Conservation (phyloP, 2,888 invertebrate genomes). For the Chirona hameri region DNA sequence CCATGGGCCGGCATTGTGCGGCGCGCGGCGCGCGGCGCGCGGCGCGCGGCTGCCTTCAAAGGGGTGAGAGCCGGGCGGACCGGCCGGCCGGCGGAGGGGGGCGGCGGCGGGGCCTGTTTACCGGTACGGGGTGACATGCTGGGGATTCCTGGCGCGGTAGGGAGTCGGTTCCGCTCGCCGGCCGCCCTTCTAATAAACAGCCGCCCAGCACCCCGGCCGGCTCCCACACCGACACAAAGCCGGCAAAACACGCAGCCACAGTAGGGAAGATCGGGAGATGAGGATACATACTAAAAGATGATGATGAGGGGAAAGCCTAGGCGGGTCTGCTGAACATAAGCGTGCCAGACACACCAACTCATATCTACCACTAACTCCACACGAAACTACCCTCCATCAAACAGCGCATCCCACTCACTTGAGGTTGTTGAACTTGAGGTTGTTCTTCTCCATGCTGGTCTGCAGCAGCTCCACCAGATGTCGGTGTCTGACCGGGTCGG, state of each 20-base stretch:
- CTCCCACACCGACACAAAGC: slow-evolving; percentile 29
- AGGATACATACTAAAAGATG: too few species aligned
- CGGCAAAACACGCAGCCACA: too few species aligned
- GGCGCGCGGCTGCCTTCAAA: slow-evolving; percentile 10
- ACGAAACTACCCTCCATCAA: too few species aligned
- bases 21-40: not conserved
- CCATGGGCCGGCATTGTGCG: slow-evolving; percentile 1
- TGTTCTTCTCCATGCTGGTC: slow-evolving; percentile 87
- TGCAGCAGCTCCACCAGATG: slow-evolving; percentile 82
- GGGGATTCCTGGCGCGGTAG: slow-evolving; percentile 42
- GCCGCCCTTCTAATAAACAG: slow-evolving; percentile 42
- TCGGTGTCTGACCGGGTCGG: slow-evolving; percentile 68
- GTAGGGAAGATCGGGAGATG: too few species aligned
- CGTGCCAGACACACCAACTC: too few species aligned
- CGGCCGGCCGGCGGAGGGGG: too few species aligned
- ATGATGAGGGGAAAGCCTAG: too few species aligned
- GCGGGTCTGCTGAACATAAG: too few species aligned
- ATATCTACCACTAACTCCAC: too few species aligned
- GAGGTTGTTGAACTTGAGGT: slow-evolving; percentile 59
- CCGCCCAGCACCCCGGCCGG: slow-evolving; percentile 47
- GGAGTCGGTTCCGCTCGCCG: slow-evolving; percentile 41
- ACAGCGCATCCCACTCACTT: slow-evolving; percentile 35
- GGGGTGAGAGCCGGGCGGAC: not conserved
- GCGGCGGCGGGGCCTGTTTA: slow-evolving; percentile 41
- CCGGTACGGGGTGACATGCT: slow-evolving; percentile 35